These are phyloP conservation scores for Zaprionus inermis DNA, from an alignment of 1,140 invertebrate genomes.

Conservation along the genomic window DNA sequence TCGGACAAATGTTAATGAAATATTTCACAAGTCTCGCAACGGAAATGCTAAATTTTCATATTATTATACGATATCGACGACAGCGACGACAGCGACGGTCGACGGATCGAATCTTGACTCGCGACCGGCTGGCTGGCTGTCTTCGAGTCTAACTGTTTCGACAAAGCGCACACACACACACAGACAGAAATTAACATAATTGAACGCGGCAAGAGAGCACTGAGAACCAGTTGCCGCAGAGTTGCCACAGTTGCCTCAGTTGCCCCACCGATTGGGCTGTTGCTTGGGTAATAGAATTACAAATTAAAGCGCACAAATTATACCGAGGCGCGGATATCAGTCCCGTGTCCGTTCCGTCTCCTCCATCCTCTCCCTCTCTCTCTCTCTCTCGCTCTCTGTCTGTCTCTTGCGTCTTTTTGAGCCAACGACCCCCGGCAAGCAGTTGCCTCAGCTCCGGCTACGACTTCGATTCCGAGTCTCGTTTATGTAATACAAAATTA, in stretches of 20 bases:
- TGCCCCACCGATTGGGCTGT: constrained; percentile 41
- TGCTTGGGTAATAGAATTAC: constrained; percentile 81
- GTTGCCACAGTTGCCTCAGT: constrained; percentile 35
- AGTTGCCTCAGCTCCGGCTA: constrained; percentile 34
- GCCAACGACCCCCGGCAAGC: constrained; percentile 53
- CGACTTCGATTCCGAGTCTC: constrained; percentile 14
- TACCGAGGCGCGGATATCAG: constrained; percentile 69
- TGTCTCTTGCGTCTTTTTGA: constrained; percentile 16
- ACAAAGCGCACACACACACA: constrained; percentile 44
- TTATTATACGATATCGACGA: constrained; percentile 72
- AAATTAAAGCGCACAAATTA: constrained; percentile 83
- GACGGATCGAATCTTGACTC: constrained; percentile 27
- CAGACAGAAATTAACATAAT: constrained; percentile 73
- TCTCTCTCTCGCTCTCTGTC: not conserved
- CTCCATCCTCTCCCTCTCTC: not conserved
- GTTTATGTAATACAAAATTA: constrained; percentile 81
- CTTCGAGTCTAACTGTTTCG: constrained; percentile 71
- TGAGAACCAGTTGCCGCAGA: constrained; percentile 67
- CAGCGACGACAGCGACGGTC: constrained; percentile 44
- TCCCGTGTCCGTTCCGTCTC: not conserved
- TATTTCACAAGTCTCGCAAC: constrained; percentile 71
- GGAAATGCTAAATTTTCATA: constrained; percentile 82
- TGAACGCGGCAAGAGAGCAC: constrained; percentile 63
- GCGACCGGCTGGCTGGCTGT: constrained; percentile 26
- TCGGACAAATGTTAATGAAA: constrained; percentile 58